Base-by-base conservation (phyloP, 2,113 vertebrate species). In the Rostratula benghalensis region DNA sequence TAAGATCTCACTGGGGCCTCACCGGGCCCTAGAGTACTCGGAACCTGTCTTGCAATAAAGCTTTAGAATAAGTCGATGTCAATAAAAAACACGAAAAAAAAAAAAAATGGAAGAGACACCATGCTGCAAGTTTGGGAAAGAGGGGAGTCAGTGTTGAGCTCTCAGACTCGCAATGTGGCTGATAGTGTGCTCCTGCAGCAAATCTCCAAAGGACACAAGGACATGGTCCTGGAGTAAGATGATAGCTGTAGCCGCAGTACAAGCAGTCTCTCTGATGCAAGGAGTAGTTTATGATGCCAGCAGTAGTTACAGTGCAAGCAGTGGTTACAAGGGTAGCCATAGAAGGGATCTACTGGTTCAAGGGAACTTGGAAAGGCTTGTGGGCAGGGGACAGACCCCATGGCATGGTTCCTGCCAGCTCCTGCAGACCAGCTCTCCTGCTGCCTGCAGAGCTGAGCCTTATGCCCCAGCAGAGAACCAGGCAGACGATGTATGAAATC, bases 381-480 rank as follows among this genome's bases (percentile, higher is more conserved):
- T 43, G n/a, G 25, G 53, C 20, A 41, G 22, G 45, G 7, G n/a
- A 39, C 20, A 53, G 74, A 87, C 39, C 16, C 64, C 20, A 19
- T 1, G 5, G 31, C 41, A n/a, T 0, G 10, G 35, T 3, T 76
- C 37, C 59, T 50, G 27, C 54, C 61, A 60, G n/a, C 22, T 76
- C 53, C 33, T 57, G 43, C 60, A 67, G 35, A 82, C 57, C 76
- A 50, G 20, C 11, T 76, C 65, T 87, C 50, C 57, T 91, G 59
- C 76, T 50, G 54, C 82, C 89, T 78, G 74, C 46, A 46, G 56
- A 80, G 79, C 53, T 71, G 77, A 91, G 82, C 71, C 41, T 91
- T 37, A 50, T 3, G 3, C 45, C 76, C 73, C 45, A 3, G 50
- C 65, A 61, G 53, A 77, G 51, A 86, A 48, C 12, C 63, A 90